Conservation (phyloP, 2,113 vertebrate species). For the Pseudolaguvia tuberculata region DNA sequence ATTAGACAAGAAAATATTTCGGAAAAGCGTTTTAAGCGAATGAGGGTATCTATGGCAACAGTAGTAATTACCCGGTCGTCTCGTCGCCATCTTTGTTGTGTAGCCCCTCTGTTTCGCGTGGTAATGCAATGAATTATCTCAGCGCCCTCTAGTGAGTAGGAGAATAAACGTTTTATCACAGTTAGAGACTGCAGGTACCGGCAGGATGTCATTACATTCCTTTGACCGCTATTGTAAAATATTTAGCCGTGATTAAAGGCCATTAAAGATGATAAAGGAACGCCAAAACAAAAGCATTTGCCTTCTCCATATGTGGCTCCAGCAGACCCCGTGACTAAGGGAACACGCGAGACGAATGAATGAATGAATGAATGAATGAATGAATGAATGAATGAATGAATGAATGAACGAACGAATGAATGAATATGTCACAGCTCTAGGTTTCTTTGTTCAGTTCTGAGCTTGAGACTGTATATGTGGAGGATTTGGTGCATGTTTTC, state of each 20-base stretch:
- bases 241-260: too few species aligned
- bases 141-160: slow-evolving; percentile 48
- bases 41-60: slow-evolving; percentile 57
- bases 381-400: too few species aligned
- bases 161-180: background rate
- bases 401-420: background rate
- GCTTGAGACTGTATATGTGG: background rate
- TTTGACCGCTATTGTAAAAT: background rate
- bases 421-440: background rate
- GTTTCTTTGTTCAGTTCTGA: background rate
- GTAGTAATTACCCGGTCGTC: slow-evolving; percentile 50
- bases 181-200: background rate
- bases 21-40: background rate
- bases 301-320: too few species aligned
- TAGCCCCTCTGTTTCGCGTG: background rate
- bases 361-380: too few species aligned
- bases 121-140: background rate
- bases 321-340: too few species aligned
- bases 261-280: too few species aligned
- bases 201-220: background rate
- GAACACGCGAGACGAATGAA: too few species aligned
- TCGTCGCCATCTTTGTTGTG: slow-evolving; percentile 57
- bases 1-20: background rate
- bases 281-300: too few species aligned
- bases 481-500: background rate